Percentiles rank a stretch among this genome's conserved stretches.
Conservation (phyloP, 2,113 vertebrate genomes). For the Agelaius tricolor region DNA sequence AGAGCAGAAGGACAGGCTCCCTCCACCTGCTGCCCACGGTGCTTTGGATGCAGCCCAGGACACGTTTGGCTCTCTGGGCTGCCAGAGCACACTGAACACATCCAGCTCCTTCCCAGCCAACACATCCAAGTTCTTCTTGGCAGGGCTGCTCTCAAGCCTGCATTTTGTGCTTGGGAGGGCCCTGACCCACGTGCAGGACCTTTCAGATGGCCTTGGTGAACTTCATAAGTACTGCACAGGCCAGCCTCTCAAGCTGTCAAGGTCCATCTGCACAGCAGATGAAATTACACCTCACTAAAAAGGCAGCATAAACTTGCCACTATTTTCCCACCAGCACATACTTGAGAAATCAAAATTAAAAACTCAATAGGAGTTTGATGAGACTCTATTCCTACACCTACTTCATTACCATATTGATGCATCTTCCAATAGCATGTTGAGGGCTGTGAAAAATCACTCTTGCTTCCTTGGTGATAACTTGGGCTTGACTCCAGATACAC, state of each 20-base stretch:
- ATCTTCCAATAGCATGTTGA: not conserved
- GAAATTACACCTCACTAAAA: not conserved
- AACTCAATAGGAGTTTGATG: not conserved
- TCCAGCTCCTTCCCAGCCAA: not conserved
- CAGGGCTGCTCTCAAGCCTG: not conserved
- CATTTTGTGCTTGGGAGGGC: not conserved
- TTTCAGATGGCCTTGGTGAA: not conserved
- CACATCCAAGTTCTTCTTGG: not conserved
- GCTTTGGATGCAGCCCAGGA: not conserved
- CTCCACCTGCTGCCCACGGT: accelerated
- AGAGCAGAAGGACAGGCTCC: not conserved
- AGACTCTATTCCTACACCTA: not conserved
- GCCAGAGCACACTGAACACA: accelerated
- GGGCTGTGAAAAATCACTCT: not conserved
- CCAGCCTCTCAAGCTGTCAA: not conserved
- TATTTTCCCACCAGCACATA: not conserved
- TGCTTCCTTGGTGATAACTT: not conserved
- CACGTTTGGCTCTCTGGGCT: accelerated
- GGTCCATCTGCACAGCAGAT: not conserved
- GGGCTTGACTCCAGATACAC: not conserved
- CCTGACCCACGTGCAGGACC: not conserved
- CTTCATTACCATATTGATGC: not conserved
- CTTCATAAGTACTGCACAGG: not conserved
- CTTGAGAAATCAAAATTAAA: not conserved
- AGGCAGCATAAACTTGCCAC: not conserved